A percentile compares a stretch with the other conserved stretches of the same genome.
Conservation (phyloP, 2,797 vertebrate species). For the Arnoldichthys spilopterus region DNA sequence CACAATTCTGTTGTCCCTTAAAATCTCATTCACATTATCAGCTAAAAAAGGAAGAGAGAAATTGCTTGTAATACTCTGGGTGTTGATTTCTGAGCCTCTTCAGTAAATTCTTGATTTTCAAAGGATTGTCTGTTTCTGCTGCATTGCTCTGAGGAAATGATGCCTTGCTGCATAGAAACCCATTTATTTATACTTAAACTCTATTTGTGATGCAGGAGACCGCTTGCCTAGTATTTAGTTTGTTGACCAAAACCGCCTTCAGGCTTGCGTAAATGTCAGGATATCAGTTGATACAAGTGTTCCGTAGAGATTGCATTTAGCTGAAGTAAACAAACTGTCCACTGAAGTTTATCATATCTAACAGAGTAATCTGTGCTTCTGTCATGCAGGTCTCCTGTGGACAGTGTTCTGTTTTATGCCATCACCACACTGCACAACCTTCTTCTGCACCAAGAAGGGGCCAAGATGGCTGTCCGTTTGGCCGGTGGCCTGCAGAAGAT, state of each 20-base stretch:
- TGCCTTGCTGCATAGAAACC: neutral
- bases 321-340: neutral
- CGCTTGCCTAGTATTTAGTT: neutral
- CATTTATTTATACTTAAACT: neutral
- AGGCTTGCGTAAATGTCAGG: neutral
- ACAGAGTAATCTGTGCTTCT: neutral
- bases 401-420: slow-evolving; percentile 97
- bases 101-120: neutral
- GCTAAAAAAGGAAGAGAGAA: neutral
- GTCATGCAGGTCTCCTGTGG: slow-evolving; percentile 90
- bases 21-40: neutral
- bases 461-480: slow-evolving; percentile 98
- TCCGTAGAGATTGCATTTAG: neutral
- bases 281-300: neutral
- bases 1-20: neutral
- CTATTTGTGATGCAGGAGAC: neutral
- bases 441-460: slow-evolving; percentile 96
- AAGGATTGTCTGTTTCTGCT: neutral
- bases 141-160: neutral
- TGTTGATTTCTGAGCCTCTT: neutral
- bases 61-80: neutral
- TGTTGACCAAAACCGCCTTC: neutral
- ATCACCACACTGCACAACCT: slow-evolving; percentile 99
- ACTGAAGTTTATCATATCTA: neutral
- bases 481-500: slow-evolving; percentile 98